Conservation (phyloP, 1,140 invertebrate genomes). For the Stegodyphus mimosarum region DNA sequence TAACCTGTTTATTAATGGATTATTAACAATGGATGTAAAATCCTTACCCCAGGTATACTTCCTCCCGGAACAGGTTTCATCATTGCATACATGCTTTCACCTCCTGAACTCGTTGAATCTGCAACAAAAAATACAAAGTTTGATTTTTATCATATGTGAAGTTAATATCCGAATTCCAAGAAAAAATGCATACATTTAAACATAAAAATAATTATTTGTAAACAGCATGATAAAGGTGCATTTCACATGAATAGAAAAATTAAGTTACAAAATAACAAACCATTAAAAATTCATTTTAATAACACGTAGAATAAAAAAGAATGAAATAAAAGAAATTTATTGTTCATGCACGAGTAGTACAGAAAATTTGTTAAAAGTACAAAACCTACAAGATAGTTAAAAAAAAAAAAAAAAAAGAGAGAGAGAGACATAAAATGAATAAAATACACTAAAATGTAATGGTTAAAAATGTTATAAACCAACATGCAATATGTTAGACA, state of each 20-base stretch:
- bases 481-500: conserved; percentile 39
- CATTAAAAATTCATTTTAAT: neutral
- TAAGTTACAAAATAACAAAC: neutral
- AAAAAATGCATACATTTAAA: no score
- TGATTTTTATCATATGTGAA: no score
- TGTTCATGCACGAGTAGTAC: neutral
- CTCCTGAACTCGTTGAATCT: conserved; percentile 79
- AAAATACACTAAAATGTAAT: conserved; percentile 1
- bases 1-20: neutral
- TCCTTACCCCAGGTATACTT: conserved; percentile 58
- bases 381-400: neutral
- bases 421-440: neutral
- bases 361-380: neutral
- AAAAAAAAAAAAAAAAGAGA: no score
- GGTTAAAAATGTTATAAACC: conserved; percentile 13
- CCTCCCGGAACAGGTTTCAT: conserved; percentile 92
- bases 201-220: no score
- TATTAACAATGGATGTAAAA: neutral
- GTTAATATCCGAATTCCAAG: no score
- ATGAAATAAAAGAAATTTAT: neutral
- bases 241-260: conserved; percentile 19
- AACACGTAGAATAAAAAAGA: neutral
- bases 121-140: conserved; percentile 59
- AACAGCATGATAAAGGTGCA: no score
- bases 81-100: conserved; percentile 97